These are phyloP conservation scores for Pygocentrus nattereri DNA, from an alignment of 2,797 vertebrate species.

Conservation along the genomic window DNA sequence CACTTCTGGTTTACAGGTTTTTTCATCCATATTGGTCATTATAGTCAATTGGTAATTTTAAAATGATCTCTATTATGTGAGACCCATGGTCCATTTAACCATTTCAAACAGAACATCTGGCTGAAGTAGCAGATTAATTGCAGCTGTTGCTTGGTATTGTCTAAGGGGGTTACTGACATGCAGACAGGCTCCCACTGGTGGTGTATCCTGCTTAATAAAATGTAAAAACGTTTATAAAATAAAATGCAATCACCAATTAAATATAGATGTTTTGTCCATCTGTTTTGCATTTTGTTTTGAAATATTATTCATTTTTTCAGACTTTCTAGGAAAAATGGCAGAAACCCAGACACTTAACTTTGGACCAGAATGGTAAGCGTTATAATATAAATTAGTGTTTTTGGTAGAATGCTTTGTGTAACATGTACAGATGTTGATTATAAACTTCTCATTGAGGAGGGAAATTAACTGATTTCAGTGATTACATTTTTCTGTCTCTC, in stretches of 20 bases:
- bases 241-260: not conserved
- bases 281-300: not conserved
- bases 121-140: too few relatives aligned
- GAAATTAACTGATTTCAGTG: not conserved
- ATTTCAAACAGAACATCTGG: not conserved
- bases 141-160: too few relatives aligned
- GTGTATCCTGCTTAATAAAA: too few relatives aligned
- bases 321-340: conserved; percentile 88
- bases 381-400: conserved; percentile 20
- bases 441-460: not conserved
- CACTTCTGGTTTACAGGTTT: too few relatives aligned
- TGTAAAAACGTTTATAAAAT: too few relatives aligned
- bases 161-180: too few relatives aligned
- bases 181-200: too few relatives aligned
- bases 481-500: too few relatives aligned
- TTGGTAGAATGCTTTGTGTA: conserved; percentile 32
- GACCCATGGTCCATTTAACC: not conserved
- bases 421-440: not conserved
- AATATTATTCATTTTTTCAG: conserved; percentile 69
- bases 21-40: too few relatives aligned
- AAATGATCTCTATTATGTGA: too few relatives aligned
- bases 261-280: not conserved
- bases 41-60: too few relatives aligned
- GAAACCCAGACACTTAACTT: conserved; percentile 99
- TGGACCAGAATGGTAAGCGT: conserved; percentile 97